These are phyloP conservation scores for Meloidogyne exigua DNA, from an alignment of 1,140 invertebrate species.

Conservation along the genomic window DNA sequence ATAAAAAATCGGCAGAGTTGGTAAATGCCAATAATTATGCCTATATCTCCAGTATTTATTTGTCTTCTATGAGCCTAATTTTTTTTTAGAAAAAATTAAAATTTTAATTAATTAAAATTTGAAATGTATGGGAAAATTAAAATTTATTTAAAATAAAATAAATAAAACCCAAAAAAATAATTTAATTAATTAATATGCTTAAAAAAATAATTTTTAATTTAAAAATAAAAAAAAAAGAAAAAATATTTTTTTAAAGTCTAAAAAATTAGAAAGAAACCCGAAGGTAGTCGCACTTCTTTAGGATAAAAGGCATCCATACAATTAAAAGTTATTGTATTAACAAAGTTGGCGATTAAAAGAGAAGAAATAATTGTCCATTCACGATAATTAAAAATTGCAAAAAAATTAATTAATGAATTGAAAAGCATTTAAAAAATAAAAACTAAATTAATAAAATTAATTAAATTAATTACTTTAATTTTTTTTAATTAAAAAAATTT, in stretches of 20 bases:
- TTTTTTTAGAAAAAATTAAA: too few relatives aligned
- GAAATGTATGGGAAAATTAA: too few relatives aligned
- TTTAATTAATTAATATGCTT: background rate
- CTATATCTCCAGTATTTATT: slow-evolving; percentile 22
- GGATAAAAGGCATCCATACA: slow-evolving; percentile 25
- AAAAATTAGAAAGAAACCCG: background rate
- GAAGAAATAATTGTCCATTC: slow-evolving; percentile 17
- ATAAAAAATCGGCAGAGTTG: slow-evolving; percentile 26
- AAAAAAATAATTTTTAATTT: too few relatives aligned
- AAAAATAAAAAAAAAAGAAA: background rate
- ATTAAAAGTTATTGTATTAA: slow-evolving; percentile 19
- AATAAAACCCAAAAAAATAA: background rate
- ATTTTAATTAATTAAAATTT: too few relatives aligned
- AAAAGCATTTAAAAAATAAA: background rate
- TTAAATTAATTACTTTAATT: too few relatives aligned
- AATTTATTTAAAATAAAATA: too few relatives aligned
- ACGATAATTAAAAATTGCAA: background rate
- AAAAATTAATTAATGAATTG: background rate
- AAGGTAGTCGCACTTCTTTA: slow-evolving; percentile 18
- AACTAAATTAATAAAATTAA: too few relatives aligned
- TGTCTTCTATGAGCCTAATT: background rate
- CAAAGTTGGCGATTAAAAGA: slow-evolving; percentile 17
- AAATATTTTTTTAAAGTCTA: background rate
- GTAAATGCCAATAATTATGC: slow-evolving; percentile 18
- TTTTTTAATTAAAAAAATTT: too few relatives aligned